These are phyloP conservation scores for Rhabdornis inornatus DNA, from an alignment of 2,113 vertebrate species.

Conservation along the genomic window DNA sequence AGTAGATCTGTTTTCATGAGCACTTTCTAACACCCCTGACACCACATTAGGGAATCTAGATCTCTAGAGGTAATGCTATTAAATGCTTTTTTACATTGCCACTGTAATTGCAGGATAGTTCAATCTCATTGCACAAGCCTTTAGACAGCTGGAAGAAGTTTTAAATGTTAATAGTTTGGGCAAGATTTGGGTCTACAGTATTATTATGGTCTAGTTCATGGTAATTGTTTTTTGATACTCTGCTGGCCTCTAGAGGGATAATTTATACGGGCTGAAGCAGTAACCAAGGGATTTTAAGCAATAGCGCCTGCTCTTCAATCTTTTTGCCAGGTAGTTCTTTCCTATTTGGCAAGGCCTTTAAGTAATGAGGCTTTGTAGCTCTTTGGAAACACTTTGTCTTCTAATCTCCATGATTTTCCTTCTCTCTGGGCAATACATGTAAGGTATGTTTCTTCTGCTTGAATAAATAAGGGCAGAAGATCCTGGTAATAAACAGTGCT, in stretches of 20 bases:
- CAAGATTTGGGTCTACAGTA: neutral
- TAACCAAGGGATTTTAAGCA: neutral
- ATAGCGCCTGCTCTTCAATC: neutral
- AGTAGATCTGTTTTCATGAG: neutral
- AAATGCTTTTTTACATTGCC: neutral
- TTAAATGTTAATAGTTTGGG: neutral
- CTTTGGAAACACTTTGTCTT: neutral
- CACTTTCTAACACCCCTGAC: neutral
- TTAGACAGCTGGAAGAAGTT: neutral
- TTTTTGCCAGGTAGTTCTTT: neutral
- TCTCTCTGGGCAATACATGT: neutral
- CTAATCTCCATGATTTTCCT: neutral
- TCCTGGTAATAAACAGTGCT: neutral
- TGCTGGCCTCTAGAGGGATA: constrained; percentile 74
- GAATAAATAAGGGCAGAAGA: neutral
- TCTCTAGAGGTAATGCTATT: neutral
- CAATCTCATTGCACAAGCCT: neutral
- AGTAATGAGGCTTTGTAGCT: neutral
- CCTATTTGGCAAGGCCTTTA: neutral
- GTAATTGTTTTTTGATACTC: constrained; percentile 51
- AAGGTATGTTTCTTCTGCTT: neutral
- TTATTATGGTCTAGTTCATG: neutral
- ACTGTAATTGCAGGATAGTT: neutral
- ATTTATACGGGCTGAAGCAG: neutral
- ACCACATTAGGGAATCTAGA: neutral